Percentiles rank a stretch among this genome's conserved stretches.
Conservation (phyloP, 2,113 vertebrate genomes). For the Oryzias woworae region DNA sequence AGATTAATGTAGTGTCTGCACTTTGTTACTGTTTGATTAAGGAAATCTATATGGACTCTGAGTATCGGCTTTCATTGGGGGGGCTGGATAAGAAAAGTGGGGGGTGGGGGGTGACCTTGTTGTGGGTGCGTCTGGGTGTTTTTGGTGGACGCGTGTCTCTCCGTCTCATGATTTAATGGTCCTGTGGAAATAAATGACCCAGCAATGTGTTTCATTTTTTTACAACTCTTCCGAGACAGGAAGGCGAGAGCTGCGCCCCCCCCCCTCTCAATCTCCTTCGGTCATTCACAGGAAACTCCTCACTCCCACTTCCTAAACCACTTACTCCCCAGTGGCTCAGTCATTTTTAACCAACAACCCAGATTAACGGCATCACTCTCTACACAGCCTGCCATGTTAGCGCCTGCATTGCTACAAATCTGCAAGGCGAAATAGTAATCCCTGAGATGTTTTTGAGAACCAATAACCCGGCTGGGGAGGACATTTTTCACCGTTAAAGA, state of each 20-base stretch:
- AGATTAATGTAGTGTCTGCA: conserved; percentile 66
- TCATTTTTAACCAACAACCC: conserved; percentile 36
- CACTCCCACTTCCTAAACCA: conserved; percentile 56
- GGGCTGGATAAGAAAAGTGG: conserved; percentile 29
- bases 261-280: conserved; percentile 28
- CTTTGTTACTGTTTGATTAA: conserved; percentile 66
- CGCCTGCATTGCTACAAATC: conserved; percentile 33
- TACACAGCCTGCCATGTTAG: conserved; percentile 29
- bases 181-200: conserved; percentile 58
- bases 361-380: conserved; percentile 50
- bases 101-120: conserved; percentile 2
- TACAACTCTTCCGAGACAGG: conserved; percentile 42
- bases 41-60: conserved; percentile 47
- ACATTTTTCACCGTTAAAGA: conserved; percentile 12
- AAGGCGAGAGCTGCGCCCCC: conserved; percentile 38
- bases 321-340: conserved; percentile 54
- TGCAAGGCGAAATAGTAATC: conserved; percentile 23
- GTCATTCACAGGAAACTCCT: conserved; percentile 57
- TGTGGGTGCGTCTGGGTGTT: conserved; percentile 21
- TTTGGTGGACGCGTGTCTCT: conserved; percentile 22
- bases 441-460: conserved; percentile 16
- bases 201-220: conserved; percentile 45
- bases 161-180: conserved; percentile 51
- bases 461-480: conserved; percentile 20
- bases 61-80: conserved; percentile 35